Evolutionary conservation across 2,888 invertebrate genomes (phyloP), one percentile per base, ranked within the genome.

Genomic region (Galeopsomyia nigrocyanea): DNA sequence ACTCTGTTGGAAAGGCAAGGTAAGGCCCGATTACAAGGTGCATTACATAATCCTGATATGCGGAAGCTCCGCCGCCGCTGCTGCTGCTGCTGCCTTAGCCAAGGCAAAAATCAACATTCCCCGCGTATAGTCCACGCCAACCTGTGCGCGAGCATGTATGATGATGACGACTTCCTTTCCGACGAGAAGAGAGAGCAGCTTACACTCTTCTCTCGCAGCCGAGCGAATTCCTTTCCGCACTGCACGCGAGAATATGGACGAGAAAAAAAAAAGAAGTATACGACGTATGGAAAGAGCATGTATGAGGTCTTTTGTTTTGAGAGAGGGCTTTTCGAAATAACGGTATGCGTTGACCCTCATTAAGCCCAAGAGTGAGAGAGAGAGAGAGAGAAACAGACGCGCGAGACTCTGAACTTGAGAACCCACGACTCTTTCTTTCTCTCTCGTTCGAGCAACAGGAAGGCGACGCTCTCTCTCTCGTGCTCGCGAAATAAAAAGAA

Each of bases 291-390:
- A n/a, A n/a, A n/a, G 5, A 9, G 6, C 9, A 62, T 17, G 49
- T 14, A 53, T 46, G 47, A 21, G 50, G 50, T 58, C 56, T 31
- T 31, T 63, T 69, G 57, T 69, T 69, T 63, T 63, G 57, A 51
- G 49, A 49, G 66, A 47, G 56, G 46, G 26, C 26, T 69, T 69
- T 64, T 64, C 64, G 53, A 64, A 70, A 70, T 53, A 70, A 70
- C 70, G 58, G 58, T 70, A 58, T 31, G 64, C 50, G 64, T 64
- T 70, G 64, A 58, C 64, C 64, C 58, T 70, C 70, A 64, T 70
- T 70, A 70, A 64, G 53, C 31, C 31, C 31, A 31, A 31, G 31
- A 3, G 31, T 5, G 19, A n/a, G n/a, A n/a, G n/a, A n/a, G n/a
- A n/a, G 39, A 53, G 51, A 67, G 58, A 66, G 26, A 39, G 22